Evolutionary conservation across 2,797 vertebrate species (phyloP).

Genomic region (Chiroxiphia lanceolata): DNA sequence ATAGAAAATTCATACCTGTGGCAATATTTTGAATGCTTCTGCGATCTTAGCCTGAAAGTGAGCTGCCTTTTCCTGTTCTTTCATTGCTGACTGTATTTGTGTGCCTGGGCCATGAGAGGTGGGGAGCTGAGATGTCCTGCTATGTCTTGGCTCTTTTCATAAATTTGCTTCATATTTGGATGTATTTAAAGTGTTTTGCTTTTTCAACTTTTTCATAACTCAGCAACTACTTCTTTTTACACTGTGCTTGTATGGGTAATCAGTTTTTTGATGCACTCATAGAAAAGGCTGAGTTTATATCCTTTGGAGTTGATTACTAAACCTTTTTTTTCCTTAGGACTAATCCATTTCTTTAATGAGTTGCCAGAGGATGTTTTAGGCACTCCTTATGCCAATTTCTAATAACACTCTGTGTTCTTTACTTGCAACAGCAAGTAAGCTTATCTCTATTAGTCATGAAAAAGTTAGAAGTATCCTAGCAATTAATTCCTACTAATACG

Average conservation of each 20-base stretch:
- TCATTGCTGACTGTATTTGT: neutral
- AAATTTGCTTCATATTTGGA: neutral
- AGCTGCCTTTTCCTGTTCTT: neutral
- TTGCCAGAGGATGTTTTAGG: constrained; percentile 54
- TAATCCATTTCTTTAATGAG: constrained; percentile 49
- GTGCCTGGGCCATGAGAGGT: neutral
- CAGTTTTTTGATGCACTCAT: neutral
- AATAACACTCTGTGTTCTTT: constrained; percentile 34
- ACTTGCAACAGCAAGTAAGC: constrained; percentile 53
- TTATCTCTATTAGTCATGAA: constrained; percentile 52
- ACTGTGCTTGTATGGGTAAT: neutral
- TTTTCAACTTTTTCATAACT: neutral
- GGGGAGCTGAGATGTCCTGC: neutral
- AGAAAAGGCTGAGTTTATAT: constrained; percentile 17
- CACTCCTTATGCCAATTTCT: constrained; percentile 32
- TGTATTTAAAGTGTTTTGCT: neutral
- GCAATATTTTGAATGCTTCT: neutral
- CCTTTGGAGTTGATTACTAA: neutral
- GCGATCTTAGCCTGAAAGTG: neutral
- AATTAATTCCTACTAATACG: constrained; percentile 32
- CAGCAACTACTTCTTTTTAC: neutral
- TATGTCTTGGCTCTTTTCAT: neutral
- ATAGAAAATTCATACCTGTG: neutral
- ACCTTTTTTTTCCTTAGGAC: neutral
- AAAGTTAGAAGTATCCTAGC: constrained; percentile 22